A percentile compares a stretch with the other conserved stretches of the same genome.
These are phyloP conservation scores for Macropus fuliginosus DNA, from an alignment of 2,797 vertebrate species.

Conservation along the genomic window DNA sequence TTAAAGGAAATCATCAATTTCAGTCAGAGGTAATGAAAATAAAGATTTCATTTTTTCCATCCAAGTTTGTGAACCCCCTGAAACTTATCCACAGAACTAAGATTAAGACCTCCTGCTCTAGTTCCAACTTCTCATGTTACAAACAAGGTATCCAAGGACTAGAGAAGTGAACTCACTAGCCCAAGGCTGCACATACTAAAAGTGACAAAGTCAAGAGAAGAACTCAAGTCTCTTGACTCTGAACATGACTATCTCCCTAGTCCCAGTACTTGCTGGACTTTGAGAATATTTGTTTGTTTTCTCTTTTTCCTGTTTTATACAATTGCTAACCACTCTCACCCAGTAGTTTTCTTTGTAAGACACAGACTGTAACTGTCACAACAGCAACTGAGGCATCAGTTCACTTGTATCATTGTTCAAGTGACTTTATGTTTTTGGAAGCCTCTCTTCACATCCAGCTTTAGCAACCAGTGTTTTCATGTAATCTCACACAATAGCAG, in stretches of 20 bases:
- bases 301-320: not conserved
- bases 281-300: conserved; percentile 28
- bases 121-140: not conserved
- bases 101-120: not conserved
- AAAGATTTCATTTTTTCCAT: not conserved
- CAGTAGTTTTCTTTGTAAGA: not conserved
- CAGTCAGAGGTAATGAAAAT: not conserved
- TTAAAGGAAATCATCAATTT: not conserved
- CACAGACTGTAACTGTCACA: not conserved
- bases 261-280: not conserved
- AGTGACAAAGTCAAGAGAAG: not conserved
- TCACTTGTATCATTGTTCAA: not conserved
- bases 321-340: not conserved
- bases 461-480: not conserved
- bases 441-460: not conserved
- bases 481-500: not conserved
- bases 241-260: not conserved
- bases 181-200: not conserved
- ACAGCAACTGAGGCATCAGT: not conserved
- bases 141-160: not conserved
- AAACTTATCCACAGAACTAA: not conserved
- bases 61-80: not conserved
- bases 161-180: not conserved
- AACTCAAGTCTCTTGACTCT: not conserved
- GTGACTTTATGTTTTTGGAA: not conserved